phyloP scores from a whole-genome alignment of 2,888 invertebrate genomes.

The Platycheirus albimanus region DNA sequence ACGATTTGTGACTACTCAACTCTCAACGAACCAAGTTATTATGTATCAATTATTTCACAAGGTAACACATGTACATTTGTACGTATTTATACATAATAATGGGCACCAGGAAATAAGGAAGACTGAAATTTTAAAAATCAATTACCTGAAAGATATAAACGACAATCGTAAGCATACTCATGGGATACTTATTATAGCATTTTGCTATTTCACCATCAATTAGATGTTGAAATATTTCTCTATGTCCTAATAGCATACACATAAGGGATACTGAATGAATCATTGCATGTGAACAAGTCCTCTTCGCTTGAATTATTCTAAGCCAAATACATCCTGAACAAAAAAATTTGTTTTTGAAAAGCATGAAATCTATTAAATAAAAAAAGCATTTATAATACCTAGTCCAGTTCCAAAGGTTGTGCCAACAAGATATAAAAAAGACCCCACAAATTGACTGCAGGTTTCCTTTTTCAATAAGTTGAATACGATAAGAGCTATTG shows the following conservation, averaged over 20 bases:
- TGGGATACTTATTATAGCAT: conserved; percentile 22
- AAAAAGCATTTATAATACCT: conserved; percentile 1
- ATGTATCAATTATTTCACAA: too few relatives aligned
- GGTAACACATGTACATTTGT: too few relatives aligned
- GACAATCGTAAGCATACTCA: conserved; percentile 24
- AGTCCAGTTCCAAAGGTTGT: conserved; percentile 35
- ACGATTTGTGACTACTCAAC: too few relatives aligned
- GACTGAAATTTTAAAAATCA: too few relatives aligned
- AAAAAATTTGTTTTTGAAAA: not conserved
- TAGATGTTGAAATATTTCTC: conserved; percentile 15
- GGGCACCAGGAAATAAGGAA: too few relatives aligned
- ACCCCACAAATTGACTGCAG: not conserved
- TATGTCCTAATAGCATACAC: conserved; percentile 27
- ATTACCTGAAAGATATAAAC: conserved; percentile 36
- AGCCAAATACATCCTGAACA: conserved; percentile 30
- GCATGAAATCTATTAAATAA: not conserved
- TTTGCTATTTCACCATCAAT: not conserved
- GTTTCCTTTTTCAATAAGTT: not conserved
- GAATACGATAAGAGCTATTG: not conserved
- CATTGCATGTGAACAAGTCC: not conserved
- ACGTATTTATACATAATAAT: too few relatives aligned
- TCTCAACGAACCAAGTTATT: too few relatives aligned
- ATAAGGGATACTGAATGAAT: conserved; percentile 13
- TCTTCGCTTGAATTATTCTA: conserved; percentile 11
- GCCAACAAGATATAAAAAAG: conserved; percentile 24